These are phyloP conservation scores for Arvicanthis niloticus DNA, from an alignment of 2,113 vertebrate species.

Conservation along the genomic window DNA sequence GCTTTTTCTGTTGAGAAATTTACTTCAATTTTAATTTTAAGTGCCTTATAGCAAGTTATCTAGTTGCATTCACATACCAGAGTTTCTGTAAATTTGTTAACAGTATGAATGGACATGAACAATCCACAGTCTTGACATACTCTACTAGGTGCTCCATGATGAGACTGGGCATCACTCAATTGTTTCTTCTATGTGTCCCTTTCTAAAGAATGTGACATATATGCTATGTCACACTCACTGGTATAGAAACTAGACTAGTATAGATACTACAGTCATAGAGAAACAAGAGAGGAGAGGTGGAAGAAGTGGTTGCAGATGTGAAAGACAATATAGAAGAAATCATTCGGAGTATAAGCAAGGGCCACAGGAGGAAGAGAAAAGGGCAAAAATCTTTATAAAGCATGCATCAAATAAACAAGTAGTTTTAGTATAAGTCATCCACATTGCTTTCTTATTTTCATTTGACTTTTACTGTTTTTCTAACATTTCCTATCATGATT, in stretches of 20 bases:
- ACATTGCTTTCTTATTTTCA: not conserved
- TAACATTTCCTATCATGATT: not conserved
- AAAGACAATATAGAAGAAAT: not conserved
- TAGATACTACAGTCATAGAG: not conserved
- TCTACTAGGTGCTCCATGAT: rapidly evolving
- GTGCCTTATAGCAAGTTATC: not conserved
- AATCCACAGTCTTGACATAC: not conserved
- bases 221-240: not conserved
- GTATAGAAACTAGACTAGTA: not conserved
- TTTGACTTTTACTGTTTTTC: not conserved
- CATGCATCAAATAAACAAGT: not conserved
- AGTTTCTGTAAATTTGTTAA: not conserved
- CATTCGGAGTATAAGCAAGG: not conserved
- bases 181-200: not conserved
- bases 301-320: not conserved
- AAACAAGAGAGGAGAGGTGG: too few relatives aligned
- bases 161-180: not conserved
- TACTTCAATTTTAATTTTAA: not conserved
- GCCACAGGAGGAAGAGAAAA: not conserved
- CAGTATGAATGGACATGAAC: not conserved
- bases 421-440: not conserved
- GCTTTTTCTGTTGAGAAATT: conserved; percentile 11
- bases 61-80: too few relatives aligned
- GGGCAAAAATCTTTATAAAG: not conserved
- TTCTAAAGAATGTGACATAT: not conserved